Percentiles rank a stretch among this genome's conserved stretches.
Evolutionary conservation across 1,140 invertebrate species (phyloP).

Genomic region (Bombus superbus): DNA sequence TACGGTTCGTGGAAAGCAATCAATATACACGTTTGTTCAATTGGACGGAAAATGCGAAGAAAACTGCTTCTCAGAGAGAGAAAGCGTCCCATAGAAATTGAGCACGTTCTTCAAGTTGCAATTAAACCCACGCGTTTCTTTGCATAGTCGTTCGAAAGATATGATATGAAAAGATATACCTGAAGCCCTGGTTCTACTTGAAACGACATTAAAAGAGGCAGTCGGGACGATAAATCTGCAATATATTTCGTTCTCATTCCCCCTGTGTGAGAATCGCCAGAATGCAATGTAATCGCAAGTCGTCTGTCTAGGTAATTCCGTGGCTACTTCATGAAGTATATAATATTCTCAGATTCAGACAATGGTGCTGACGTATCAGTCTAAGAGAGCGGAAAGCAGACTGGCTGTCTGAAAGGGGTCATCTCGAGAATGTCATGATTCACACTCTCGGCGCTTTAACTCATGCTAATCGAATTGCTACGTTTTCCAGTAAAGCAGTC

Average conservation of each 20-base stretch:
- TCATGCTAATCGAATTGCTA: not conserved
- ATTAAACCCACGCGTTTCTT: not conserved
- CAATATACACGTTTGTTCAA: not conserved
- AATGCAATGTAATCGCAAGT: not conserved
- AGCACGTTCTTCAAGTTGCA: not conserved
- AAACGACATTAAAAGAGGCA: not conserved
- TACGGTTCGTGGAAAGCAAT: not conserved
- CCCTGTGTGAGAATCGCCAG: too few relatives aligned
- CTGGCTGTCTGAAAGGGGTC: not conserved
- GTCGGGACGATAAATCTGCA: not conserved
- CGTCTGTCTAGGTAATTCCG: not conserved
- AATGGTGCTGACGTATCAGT: not conserved
- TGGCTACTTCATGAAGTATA: not conserved
- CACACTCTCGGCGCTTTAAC: not conserved
- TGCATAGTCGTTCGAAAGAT: not conserved
- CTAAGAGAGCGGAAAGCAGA: not conserved
- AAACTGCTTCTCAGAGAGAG: not conserved
- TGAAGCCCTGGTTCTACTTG: not conserved
- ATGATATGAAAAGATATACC: not conserved
- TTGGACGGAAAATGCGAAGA: not conserved
- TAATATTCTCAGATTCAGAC: not conserved
- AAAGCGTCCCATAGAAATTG: not conserved
- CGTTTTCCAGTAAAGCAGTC: not conserved
- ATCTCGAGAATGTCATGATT: not conserved
- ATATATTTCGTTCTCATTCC: not conserved